Conservation (phyloP, 2,113 vertebrate genomes). For the Leucopsar rothschildi region DNA sequence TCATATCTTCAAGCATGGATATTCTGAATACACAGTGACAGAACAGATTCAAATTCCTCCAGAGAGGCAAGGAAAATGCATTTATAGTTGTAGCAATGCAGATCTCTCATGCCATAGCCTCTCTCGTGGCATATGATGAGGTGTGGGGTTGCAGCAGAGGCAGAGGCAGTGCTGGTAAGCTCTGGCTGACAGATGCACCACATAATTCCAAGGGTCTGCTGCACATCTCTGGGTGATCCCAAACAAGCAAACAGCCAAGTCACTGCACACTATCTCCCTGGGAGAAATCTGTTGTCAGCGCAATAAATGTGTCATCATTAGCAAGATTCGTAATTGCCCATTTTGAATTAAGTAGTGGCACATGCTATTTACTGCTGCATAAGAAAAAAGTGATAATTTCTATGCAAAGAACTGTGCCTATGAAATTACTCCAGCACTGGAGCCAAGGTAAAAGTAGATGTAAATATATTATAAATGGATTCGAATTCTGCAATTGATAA, state of each 20-base stretch:
- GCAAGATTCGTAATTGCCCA: neutral
- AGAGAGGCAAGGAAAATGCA: neutral
- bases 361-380: neutral
- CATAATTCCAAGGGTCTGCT: neutral
- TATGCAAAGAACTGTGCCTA: neutral
- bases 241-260: neutral
- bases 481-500: neutral
- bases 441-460: neutral
- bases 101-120: neutral
- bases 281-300: neutral
- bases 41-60: neutral
- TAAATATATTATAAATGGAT: neutral
- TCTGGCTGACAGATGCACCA: neutral
- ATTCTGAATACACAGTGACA: fast-evolving
- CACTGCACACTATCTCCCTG: neutral
- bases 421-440: neutral
- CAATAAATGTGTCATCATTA: neutral
- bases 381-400: neutral
- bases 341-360: neutral
- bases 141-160: neutral
- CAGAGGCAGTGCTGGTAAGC: neutral
- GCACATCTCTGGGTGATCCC: neutral
- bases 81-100: neutral
- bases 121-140: neutral
- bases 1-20: neutral